Conservation (phyloP, 2,113 vertebrate genomes). For the Phainopepla nitens region DNA sequence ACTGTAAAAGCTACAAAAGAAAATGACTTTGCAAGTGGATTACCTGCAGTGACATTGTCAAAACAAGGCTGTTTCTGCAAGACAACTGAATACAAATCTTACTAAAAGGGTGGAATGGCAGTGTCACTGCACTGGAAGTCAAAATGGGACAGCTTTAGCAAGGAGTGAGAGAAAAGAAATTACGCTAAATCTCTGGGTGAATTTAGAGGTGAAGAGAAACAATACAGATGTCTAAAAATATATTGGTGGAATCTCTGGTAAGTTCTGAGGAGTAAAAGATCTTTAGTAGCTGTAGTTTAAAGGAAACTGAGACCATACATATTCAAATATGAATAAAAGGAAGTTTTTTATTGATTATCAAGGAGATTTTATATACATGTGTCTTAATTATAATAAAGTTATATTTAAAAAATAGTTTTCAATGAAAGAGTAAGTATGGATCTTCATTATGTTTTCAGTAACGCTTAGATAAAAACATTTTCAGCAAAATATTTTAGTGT, state of each 20-base stretch:
- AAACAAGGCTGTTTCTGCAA: slow-evolving; percentile 4
- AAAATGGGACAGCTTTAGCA: not conserved
- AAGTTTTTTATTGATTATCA: not conserved
- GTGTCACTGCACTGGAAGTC: not conserved
- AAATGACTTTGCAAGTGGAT: not conserved
- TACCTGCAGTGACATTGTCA: not conserved
- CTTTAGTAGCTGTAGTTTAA: not conserved
- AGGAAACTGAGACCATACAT: not conserved
- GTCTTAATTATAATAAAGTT: not conserved
- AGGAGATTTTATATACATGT: not conserved
- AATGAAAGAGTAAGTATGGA: not conserved
- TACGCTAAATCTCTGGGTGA: not conserved
- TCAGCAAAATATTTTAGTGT: not conserved
- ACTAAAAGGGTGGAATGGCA: not conserved
- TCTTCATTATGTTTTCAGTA: not conserved
- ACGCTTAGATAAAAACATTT: not conserved
- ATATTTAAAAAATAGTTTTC: not conserved
- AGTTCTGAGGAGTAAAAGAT: not conserved
- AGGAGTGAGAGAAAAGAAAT: not conserved
- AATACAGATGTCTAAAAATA: not conserved
- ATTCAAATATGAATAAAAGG: not conserved
- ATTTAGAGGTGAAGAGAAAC: not conserved
- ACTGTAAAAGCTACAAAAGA: not conserved
- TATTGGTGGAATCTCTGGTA: not conserved
- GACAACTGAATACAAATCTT: not conserved